Conservation (phyloP, 2,888 invertebrate species). For the Ornithoptera priamus region DNA sequence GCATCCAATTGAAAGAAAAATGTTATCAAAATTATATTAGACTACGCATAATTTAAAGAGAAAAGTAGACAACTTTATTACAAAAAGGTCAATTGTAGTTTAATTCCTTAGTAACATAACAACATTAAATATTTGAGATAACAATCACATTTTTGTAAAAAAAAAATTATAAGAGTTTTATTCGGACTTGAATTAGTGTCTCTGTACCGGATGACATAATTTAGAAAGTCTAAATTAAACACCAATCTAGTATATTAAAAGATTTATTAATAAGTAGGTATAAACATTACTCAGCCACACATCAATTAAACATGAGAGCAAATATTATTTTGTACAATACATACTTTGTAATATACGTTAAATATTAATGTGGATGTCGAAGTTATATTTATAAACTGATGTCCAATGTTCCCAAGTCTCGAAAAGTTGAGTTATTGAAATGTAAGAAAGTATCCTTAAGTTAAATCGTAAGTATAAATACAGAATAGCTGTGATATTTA, state of each 20-base stretch:
- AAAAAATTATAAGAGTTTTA: too few species aligned
- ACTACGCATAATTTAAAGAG: conserved; percentile 71
- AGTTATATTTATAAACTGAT: conserved; percentile 43
- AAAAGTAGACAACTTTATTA: conserved; percentile 61
- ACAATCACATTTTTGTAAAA: too few species aligned
- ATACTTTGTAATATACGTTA: conserved; percentile 63
- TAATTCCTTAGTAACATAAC: too few species aligned
- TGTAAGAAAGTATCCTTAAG: conserved; percentile 62
- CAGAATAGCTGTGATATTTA: conserved; percentile 37
- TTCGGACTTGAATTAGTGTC: neutral
- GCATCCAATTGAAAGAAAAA: conserved; percentile 63
- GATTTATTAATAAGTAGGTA: conserved; percentile 78
- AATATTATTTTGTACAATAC: conserved; percentile 75
- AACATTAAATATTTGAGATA: too few species aligned
- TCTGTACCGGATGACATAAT: neutral
- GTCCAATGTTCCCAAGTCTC: conserved; percentile 63
- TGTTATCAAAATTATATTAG: conserved; percentile 75
- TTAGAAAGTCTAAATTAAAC: conserved; percentile 30
- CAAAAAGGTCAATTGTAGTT: conserved; percentile 27
- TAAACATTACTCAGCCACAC: conserved; percentile 77
- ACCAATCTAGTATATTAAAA: conserved; percentile 65
- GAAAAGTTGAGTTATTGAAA: conserved; percentile 69
- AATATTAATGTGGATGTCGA: conserved; percentile 21
- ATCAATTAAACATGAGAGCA: conserved; percentile 69
- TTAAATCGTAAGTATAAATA: conserved; percentile 63